These are phyloP conservation scores for Cladopsammia gracilis DNA, from an alignment of 64 coral and sea anemone genomes.

Conservation along the genomic window DNA sequence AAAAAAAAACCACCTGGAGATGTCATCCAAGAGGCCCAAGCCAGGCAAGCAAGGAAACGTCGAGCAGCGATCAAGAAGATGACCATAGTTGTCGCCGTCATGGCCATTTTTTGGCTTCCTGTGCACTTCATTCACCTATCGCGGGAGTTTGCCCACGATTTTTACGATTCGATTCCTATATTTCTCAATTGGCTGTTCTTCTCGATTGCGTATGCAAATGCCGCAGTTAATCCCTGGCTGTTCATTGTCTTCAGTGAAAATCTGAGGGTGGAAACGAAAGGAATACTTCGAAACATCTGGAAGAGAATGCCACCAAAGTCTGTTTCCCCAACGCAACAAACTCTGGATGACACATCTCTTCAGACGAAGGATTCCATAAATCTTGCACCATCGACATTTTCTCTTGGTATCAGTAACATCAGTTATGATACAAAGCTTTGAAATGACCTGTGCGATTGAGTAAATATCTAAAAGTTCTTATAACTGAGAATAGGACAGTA, in stretches of 20 bases:
- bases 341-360: not conserved
- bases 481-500: too few species aligned
- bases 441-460: too few species aligned
- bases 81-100: slow-evolving; percentile 19
- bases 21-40: slow-evolving; percentile 15
- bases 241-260: slow-evolving; percentile 76
- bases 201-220: slow-evolving; percentile 69
- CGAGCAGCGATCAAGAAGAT: slow-evolving; percentile 50
- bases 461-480: too few species aligned
- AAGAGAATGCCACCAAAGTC: not conserved
- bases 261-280: not conserved
- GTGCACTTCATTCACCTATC: slow-evolving; percentile 57
- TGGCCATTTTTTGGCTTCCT: slow-evolving; percentile 66
- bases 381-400: not conserved
- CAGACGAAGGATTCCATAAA: not conserved
- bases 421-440: slow-evolving; percentile 1
- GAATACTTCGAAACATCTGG: not conserved
- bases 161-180: not conserved
- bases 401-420: not conserved
- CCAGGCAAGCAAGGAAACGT: slow-evolving; percentile 36
- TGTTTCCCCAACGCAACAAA: slow-evolving; percentile 27
- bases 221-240: slow-evolving; percentile 77
- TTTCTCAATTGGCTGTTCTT: slow-evolving; percentile 40
- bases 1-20: slow-evolving; percentile 45
- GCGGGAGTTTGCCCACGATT: not conserved